Percentiles rank a stretch among this genome's conserved stretches.
Conservation (phyloP, 2,888 invertebrate genomes). For the Thecophora atra region DNA sequence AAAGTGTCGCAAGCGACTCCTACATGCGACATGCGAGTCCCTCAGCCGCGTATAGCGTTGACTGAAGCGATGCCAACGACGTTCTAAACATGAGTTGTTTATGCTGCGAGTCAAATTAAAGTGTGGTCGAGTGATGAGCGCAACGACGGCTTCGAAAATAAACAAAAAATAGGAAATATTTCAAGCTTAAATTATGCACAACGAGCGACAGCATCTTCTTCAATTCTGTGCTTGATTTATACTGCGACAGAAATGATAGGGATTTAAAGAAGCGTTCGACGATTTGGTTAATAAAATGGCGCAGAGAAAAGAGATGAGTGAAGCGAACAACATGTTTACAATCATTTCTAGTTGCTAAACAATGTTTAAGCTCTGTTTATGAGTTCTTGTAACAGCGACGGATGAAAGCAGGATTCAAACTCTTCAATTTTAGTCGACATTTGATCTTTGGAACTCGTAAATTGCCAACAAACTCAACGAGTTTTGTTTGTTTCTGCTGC, state of each 20-base stretch:
- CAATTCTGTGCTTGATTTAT: neutral
- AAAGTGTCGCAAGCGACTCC: neutral
- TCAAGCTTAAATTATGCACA: neutral
- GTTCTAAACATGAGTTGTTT: conserved; percentile 18
- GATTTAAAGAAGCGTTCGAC: neutral
- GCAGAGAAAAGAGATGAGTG: neutral
- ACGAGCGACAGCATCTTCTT: neutral
- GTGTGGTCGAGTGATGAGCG: conserved; percentile 13
- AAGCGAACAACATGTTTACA: too few relatives aligned
- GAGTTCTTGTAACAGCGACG: too few relatives aligned
- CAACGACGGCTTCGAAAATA: neutral
- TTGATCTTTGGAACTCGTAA: too few relatives aligned
- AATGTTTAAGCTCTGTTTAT: too few relatives aligned
- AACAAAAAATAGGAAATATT: neutral
- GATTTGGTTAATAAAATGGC: neutral
- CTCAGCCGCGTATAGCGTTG: neutral
- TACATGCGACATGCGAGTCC: neutral
- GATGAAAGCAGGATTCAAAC: too few relatives aligned
- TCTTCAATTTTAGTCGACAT: too few relatives aligned
- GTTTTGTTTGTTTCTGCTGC: neutral
- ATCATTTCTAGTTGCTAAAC: too few relatives aligned
- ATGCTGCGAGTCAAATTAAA: conserved; percentile 23
- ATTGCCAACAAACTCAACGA: neutral
- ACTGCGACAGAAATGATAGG: neutral
- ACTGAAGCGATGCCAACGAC: neutral